Conservation (phyloP, 1,140 invertebrate genomes). For the Coelopa frigida region DNA sequence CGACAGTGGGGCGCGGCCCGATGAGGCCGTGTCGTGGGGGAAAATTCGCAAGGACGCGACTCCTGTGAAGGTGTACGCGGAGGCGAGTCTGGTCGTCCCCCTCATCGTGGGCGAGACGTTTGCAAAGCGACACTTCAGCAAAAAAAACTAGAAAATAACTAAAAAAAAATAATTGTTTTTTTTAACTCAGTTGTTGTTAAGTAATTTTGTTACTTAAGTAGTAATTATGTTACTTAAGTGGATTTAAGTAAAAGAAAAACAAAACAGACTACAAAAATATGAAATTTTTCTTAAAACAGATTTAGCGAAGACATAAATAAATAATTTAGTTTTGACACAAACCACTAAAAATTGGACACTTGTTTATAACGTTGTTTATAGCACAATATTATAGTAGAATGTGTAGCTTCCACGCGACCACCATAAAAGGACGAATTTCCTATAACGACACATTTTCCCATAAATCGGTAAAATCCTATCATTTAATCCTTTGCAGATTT, state of each 20-base stretch:
- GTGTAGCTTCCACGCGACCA: no score
- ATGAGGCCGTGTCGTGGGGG: slow-evolving; percentile 98
- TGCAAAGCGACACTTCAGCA: slow-evolving; percentile 52
- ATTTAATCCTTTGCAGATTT: no score
- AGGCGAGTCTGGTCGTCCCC: slow-evolving; percentile 93
- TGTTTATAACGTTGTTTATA: no score
- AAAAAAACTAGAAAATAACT: slow-evolving; percentile 11
- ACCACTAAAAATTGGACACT: no score
- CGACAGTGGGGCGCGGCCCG: slow-evolving; percentile 93
- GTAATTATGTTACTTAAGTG: not conserved
- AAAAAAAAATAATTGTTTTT: no score
- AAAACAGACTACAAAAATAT: not conserved
- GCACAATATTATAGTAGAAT: no score
- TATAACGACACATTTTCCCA: no score
- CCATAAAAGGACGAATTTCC: no score
- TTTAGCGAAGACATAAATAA: not conserved
- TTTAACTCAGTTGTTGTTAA: no score
- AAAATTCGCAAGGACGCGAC: slow-evolving; percentile 85
- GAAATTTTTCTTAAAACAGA: not conserved
- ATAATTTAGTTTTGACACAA: no score
- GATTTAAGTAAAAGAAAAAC: not conserved
- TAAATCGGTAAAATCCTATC: no score
- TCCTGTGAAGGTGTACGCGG: slow-evolving; percentile 94
- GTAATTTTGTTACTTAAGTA: not conserved
- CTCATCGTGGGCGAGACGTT: slow-evolving; percentile 94